A percentile compares a stretch with the other conserved stretches of the same genome.
These are phyloP conservation scores for Drosophila lacteicornis DNA, from an alignment of 1,140 invertebrate genomes.

Conservation along the genomic window DNA sequence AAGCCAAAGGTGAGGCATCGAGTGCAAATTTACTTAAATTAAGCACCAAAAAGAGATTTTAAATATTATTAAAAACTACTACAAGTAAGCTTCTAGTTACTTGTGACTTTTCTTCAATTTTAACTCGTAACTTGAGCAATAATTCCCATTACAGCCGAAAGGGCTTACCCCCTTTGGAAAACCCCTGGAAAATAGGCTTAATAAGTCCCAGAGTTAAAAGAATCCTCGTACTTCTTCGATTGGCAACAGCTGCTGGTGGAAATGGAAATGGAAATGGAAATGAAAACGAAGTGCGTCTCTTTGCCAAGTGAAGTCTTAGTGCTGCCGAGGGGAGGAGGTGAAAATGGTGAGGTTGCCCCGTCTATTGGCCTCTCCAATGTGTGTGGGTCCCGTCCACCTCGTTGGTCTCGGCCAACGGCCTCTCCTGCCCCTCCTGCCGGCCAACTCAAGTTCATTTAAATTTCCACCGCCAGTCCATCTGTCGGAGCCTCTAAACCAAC, in stretches of 20 bases:
- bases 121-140: constrained; percentile 12
- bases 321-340: constrained; percentile 37
- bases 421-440: background rate
- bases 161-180: background rate
- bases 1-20: constrained; percentile 10
- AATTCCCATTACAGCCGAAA: background rate
- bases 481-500: constrained; percentile 40
- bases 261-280: constrained; percentile 3
- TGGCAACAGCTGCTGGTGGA: constrained; percentile 36
- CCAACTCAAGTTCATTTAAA: constrained; percentile 48
- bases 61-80: too few relatives aligned
- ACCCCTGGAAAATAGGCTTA: constrained; percentile 34
- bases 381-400: constrained; percentile 22
- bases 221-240: constrained; percentile 28
- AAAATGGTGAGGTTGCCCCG: background rate
- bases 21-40: background rate
- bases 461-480: constrained; percentile 34
- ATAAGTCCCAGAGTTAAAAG: constrained; percentile 32
- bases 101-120: background rate
- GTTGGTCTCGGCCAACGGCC: constrained; percentile 17
- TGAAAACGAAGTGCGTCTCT: constrained; percentile 1
- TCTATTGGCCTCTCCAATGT: constrained; percentile 47
- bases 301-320: constrained; percentile 68
- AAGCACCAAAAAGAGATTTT: too few relatives aligned
- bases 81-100: too few relatives aligned